Percentiles rank a stretch among this genome's conserved stretches.
These are phyloP conservation scores for Amphilophus citrinellus DNA, from an alignment of 2,113 vertebrate genomes.

Conservation along the genomic window DNA sequence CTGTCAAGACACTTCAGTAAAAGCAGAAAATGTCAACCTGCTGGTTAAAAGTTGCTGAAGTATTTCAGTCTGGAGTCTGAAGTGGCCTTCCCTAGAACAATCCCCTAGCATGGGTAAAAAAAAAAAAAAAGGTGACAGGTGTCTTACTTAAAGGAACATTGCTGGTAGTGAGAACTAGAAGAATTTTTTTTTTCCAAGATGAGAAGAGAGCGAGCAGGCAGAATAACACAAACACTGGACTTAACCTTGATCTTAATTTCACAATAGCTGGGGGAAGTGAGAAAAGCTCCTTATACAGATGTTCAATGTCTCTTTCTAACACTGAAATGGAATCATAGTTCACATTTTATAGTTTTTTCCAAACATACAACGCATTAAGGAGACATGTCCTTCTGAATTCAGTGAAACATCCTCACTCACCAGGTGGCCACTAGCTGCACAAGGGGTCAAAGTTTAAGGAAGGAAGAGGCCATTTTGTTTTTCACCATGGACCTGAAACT, in stretches of 20 bases:
- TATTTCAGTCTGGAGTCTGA: conserved; percentile 2
- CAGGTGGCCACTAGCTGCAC: conserved; percentile 64
- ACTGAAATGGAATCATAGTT: conserved; percentile 16
- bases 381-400: conserved; percentile 32
- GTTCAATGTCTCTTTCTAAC: conserved; percentile 58
- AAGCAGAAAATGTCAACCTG: conserved; percentile 10
- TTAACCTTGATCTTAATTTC: conserved; percentile 82
- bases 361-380: conserved; percentile 24
- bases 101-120: not conserved
- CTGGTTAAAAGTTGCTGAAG: conserved; percentile 14
- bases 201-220: conserved; percentile 71
- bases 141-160: conserved; percentile 11
- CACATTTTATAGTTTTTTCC: conserved; percentile 30
- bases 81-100: conserved; percentile 11
- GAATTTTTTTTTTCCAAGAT: not conserved
- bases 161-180: conserved; percentile 5
- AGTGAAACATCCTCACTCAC: conserved; percentile 65
- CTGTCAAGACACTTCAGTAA: conserved; percentile 12
- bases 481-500: conserved; percentile 67
- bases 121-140: not conserved
- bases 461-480: conserved; percentile 78
- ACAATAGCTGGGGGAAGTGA: conserved; percentile 76
- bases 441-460: conserved; percentile 73
- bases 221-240: conserved; percentile 80
- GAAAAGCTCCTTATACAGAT: conserved; percentile 79